Evolutionary conservation across 2,888 invertebrate genomes (phyloP).

Genomic region (Heliconius ismenius): DNA sequence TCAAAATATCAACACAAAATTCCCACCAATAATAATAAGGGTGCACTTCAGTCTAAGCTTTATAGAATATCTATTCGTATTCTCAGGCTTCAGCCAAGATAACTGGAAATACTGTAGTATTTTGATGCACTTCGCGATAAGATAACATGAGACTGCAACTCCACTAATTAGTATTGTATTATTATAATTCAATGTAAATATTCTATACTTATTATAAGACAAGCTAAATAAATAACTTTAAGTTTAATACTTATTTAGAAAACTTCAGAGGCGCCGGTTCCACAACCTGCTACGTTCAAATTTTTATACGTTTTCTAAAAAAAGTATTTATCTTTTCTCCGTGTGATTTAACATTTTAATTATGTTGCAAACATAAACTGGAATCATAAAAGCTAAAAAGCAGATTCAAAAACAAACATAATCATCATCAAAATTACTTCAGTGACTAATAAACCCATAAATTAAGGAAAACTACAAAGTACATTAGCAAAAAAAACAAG

Average conservation of each 20-base stretch:
- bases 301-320: no score
- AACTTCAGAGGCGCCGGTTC: not conserved
- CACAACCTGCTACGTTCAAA: not conserved
- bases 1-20: not conserved
- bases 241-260: no score
- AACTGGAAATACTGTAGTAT: not conserved
- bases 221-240: not conserved
- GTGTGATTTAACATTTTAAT: no score
- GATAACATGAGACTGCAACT: not conserved
- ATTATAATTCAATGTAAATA: not conserved
- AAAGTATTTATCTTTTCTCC: no score
- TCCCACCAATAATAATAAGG: not conserved
- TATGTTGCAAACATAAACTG: no score
- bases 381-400: no score
- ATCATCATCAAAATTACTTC: not conserved
- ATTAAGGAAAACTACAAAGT: conserved; percentile 39
- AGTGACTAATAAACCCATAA: conserved; percentile 26
- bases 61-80: not conserved
- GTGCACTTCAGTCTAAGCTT: not conserved
- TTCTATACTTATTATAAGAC: not conserved
- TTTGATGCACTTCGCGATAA: not conserved
- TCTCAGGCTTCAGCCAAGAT: not conserved
- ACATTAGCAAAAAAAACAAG: conserved; percentile 45
- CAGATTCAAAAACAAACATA: not conserved
- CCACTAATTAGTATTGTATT: not conserved